These are phyloP conservation scores for Calliphora vicina DNA, from an alignment of 1,140 invertebrate species.

Conservation along the genomic window DNA sequence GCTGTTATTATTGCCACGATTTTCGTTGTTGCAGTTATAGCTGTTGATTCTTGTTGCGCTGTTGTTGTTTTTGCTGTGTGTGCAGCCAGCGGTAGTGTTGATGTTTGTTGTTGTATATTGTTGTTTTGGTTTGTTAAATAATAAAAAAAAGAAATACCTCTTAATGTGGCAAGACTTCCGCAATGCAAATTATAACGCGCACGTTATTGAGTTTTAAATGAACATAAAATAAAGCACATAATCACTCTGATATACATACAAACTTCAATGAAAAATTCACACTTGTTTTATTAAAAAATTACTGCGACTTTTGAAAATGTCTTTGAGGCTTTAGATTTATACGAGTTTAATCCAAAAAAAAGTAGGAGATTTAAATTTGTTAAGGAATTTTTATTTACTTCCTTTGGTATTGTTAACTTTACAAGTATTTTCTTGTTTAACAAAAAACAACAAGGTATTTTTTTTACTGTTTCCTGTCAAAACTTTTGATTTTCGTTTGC, in stretches of 20 bases:
- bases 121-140: neutral
- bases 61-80: neutral
- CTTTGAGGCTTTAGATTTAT: neutral
- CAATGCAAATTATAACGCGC: slow-evolving; percentile 23
- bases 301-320: neutral
- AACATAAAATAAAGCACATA: slow-evolving; percentile 22
- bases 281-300: neutral
- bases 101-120: neutral
- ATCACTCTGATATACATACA: neutral
- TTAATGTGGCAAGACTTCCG: slow-evolving; percentile 34
- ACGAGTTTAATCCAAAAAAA: neutral
- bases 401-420: neutral
- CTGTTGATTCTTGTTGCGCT: slow-evolving; percentile 10
- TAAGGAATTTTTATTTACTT: neutral
- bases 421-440: too few species aligned
- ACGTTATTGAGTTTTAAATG: slow-evolving; percentile 22
- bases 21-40: neutral
- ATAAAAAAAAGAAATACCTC: neutral
- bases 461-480: neutral
- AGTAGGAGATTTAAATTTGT: neutral
- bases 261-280: neutral
- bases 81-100: neutral
- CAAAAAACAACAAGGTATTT: neutral
- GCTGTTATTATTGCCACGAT: neutral
- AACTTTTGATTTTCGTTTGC: neutral